Conservation (phyloP, 2,797 vertebrate genomes). For the Pseudochromis fuscus region DNA sequence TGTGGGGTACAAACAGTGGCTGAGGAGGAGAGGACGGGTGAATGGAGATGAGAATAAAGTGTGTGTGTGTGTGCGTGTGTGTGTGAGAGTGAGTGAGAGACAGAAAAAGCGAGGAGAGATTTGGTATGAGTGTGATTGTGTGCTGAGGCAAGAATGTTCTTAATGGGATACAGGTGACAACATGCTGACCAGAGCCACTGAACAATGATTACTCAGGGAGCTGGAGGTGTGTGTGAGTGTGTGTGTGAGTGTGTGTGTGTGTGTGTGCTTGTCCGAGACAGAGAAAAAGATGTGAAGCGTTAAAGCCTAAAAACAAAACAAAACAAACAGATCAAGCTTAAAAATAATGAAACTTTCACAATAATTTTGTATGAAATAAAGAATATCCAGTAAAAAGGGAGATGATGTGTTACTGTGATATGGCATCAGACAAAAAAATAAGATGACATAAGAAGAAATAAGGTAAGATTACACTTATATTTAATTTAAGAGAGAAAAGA, state of each 20-base stretch:
- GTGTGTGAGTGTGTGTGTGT: constrained; percentile 21
- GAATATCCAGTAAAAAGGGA: constrained; percentile 21
- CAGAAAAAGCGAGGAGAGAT: constrained; percentile 34
- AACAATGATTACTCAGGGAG: constrained; percentile 81
- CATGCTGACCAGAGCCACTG: constrained; percentile 83
- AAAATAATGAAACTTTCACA: constrained; percentile 23
- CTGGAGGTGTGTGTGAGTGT: constrained; percentile 52
- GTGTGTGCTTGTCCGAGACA: constrained; percentile 12
- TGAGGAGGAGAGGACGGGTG: constrained; percentile 54
- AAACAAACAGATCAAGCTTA: not conserved
- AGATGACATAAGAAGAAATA: no score
- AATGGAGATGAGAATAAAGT: constrained; percentile 56
- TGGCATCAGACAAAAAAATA: constrained; percentile 13
- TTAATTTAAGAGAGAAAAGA: no score
- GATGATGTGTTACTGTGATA: constrained; percentile 42
- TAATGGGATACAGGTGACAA: constrained; percentile 87
- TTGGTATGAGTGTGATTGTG: constrained; percentile 62
- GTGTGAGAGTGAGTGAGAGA: constrained; percentile 11
- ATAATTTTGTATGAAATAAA: constrained; percentile 21
- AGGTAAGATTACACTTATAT: no score
- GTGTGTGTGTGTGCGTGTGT: constrained; percentile 36
- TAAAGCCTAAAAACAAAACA: not conserved
- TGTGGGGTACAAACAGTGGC: constrained; percentile 60
- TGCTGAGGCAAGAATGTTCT: constrained; percentile 83
- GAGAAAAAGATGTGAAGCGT: constrained; percentile 1